Conservation (phyloP, 2,113 vertebrate genomes). For the Apodemus speciosus region DNA sequence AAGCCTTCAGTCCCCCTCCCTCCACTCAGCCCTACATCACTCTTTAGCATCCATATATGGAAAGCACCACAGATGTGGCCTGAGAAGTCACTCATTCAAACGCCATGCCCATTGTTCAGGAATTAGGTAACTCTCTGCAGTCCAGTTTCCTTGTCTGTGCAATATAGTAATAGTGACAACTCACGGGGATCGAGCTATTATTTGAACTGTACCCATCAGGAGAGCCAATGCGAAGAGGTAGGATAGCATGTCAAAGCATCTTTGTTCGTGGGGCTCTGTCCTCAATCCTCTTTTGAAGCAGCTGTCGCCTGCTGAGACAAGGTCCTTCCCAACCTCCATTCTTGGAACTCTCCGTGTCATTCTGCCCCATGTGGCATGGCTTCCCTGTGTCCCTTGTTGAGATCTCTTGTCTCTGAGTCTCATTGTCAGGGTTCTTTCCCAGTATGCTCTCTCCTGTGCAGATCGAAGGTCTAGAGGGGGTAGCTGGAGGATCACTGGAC, state of each 20-base stretch:
- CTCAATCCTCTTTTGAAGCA: neutral
- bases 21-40: rapidly evolving
- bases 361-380: rapidly evolving
- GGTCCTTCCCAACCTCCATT: neutral
- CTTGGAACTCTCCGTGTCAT: neutral
- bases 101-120: rapidly evolving
- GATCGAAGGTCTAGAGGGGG: neutral
- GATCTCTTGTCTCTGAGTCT: neutral
- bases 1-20: rapidly evolving
- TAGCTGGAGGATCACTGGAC: rapidly evolving
- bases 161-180: rapidly evolving
- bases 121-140: rapidly evolving
- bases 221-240: neutral
- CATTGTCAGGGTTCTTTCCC: neutral
- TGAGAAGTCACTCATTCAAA: neutral
- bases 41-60: neutral
- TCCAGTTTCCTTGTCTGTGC: neutral
- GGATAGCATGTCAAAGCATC: rapidly evolving
- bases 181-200: rapidly evolving
- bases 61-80: neutral
- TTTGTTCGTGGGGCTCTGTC: rapidly evolving
- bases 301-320: rapidly evolving
- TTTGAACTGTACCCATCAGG: neutral
- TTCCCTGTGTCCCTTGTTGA: rapidly evolving
- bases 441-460: neutral